These are phyloP conservation scores for Accipiter badius DNA, from an alignment of 2,797 vertebrate species.

Conservation along the genomic window DNA sequence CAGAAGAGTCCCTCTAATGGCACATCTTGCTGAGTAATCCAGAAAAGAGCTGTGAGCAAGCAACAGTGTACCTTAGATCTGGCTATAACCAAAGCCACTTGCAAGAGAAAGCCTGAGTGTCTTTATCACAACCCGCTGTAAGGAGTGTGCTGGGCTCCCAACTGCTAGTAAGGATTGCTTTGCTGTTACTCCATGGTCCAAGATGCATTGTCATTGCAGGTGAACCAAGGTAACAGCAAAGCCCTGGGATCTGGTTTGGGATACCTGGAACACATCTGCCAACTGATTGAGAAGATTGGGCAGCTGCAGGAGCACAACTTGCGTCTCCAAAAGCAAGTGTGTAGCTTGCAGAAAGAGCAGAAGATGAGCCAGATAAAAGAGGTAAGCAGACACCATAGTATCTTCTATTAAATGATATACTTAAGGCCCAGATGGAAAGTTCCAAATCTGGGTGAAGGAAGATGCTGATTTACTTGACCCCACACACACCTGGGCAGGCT, in stretches of 20 bases:
- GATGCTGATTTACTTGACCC: not conserved
- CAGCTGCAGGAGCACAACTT: conserved; percentile 87
- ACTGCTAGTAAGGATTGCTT: not conserved
- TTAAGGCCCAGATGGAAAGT: not conserved
- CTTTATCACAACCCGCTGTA: not conserved
- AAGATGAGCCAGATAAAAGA: conserved; percentile 80
- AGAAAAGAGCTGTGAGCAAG: not conserved
- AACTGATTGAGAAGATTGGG: conserved; percentile 88
- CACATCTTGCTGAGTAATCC: not conserved
- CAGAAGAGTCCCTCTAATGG: not conserved
- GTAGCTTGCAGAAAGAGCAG: conserved; percentile 78
- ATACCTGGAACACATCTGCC: conserved; percentile 89
- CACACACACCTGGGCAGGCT: not conserved
- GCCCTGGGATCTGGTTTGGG: conserved; percentile 81
- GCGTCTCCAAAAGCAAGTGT: conserved; percentile 82
- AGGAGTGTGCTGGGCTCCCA: not conserved
- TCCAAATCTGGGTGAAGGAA: not conserved
- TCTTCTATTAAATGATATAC: not conserved
- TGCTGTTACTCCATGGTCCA: not conserved
- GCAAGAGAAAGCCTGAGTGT: not conserved
- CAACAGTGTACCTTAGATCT: not conserved
- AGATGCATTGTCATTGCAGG: conserved; percentile 61
- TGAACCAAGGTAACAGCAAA: conserved; percentile 74
- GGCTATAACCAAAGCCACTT: not conserved
- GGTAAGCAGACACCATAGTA: conserved; percentile 63